Base-by-base conservation (phyloP, 2,797 vertebrate genomes). In the Anabacerthia variegaticeps region DNA sequence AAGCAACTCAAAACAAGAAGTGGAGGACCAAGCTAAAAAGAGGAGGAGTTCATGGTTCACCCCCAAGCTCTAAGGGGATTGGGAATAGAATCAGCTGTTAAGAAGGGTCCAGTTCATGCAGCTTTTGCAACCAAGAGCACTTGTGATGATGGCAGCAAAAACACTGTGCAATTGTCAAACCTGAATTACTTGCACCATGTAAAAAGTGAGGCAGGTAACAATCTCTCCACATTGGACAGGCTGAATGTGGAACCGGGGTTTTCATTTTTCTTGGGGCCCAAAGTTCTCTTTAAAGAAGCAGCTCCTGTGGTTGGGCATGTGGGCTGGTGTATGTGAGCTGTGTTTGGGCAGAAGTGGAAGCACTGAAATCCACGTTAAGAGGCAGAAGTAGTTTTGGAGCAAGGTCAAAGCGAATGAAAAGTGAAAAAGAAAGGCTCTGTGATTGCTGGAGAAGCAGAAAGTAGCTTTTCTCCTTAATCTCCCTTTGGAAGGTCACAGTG, bases 91-190 rank as follows among this genome's bases (percentile, higher is more conserved):
- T 16, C 39, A 54, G 56, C 7, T 22, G 2, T 59, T 80, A 32
- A 36, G 58, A 74, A n/a, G 41, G 13, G 43, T 20, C 65, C 14
- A 22, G 21, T 28, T 65, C 39, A 16, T 7, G 39, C 41, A 71
- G 44, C 44, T 78, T 82, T 84, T 76, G 49, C 56, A 89, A 49
- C 15, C 14, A 85, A 44, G 51, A 78, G 46, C 21, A 21, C 19
- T 28, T 24, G 8, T 27, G 36, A 27, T 21, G 7, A 1, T 10
- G 41, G 34, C 24, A 72, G 54, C 34, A 54, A 71, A 44, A 59
- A 27, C 8, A 21, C 15, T 21, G 1, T 1, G 1, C 26, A 52
- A 9, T 4, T 28, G 34, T 46, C 37, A 62, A 51, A 56, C 5
- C 20, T 19, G 11, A 39, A 52, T 71, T 24, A 14, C 41, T 74